Conservation (phyloP, 2,888 invertebrate species). For the Trisateles emortualis region DNA sequence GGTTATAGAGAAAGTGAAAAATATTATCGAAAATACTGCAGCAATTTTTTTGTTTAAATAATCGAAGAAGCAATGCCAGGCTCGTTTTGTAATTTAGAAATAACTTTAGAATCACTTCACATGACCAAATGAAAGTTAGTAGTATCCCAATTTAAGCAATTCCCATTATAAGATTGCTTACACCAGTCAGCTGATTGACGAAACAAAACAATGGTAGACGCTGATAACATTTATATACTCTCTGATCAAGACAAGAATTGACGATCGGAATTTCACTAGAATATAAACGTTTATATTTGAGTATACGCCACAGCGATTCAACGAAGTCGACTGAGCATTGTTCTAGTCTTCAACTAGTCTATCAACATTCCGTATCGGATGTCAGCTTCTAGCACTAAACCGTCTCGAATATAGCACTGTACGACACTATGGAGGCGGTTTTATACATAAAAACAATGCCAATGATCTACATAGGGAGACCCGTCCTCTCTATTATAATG, state of each 20-base stretch:
- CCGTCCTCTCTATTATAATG: conserved; percentile 50
- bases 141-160: neutral
- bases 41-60: no score
- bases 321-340: conserved; percentile 59
- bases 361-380: conserved; percentile 66
- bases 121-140: no score
- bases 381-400: conserved; percentile 54
- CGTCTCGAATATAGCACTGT: conserved; percentile 47
- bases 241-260: conserved; percentile 7
- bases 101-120: no score
- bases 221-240: conserved; percentile 5
- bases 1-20: no score
- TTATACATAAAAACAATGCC: conserved; percentile 45
- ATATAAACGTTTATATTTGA: conserved; percentile 27
- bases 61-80: no score
- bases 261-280: conserved; percentile 28
- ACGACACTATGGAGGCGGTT: conserved; percentile 33
- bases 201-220: neutral
- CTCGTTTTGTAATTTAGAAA: no score
- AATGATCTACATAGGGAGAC: conserved; percentile 30
- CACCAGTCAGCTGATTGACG: neutral
- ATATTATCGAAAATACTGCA: no score
- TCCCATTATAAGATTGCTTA: neutral
- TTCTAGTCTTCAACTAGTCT: conserved; percentile 66
- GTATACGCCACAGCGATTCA: conserved; percentile 47